A percentile compares a stretch with the other conserved stretches of the same genome.
Evolutionary conservation across 2,113 vertebrate genomes (phyloP).

Genomic region (Blennius ocellaris): DNA sequence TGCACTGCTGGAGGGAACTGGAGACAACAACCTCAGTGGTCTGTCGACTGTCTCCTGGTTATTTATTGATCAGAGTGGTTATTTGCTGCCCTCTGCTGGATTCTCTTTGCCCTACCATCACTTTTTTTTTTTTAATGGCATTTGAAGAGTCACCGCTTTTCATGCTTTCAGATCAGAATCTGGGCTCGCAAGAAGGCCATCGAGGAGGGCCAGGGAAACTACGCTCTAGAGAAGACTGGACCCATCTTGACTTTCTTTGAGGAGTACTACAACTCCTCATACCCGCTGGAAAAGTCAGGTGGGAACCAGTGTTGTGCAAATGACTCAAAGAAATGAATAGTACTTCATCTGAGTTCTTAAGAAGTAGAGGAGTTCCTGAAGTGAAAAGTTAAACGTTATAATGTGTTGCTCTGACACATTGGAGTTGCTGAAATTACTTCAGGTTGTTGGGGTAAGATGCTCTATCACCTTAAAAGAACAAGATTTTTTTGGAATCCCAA

Average conservation of each 20-base stretch:
- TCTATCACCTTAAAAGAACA: too few species aligned
- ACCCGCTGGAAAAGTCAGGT: constrained; percentile 92
- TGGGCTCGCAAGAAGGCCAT: constrained; percentile 90
- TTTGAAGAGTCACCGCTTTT: not conserved
- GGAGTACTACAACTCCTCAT: constrained; percentile 77
- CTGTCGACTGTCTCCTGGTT: not conserved
- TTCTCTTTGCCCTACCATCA: not conserved
- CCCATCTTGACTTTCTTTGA: constrained; percentile 88
- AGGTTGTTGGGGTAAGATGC: too few species aligned
- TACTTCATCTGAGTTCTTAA: too few species aligned
- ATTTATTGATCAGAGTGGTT: not conserved
- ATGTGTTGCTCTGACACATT: too few species aligned
- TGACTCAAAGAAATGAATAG: too few species aligned
- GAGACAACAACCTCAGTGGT: too few species aligned
- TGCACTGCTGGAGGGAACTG: too few species aligned
- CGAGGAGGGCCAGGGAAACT: constrained; percentile 63
- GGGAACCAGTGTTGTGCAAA: constrained; percentile 17
- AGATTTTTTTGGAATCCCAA: too few species aligned
- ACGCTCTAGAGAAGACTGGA: constrained; percentile 83
- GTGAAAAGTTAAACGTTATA: too few species aligned
- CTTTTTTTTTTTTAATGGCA: not conserved
- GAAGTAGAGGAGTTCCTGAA: too few species aligned
- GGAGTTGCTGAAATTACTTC: too few species aligned
- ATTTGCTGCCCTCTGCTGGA: constrained; percentile 62
- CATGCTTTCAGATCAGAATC: constrained; percentile 86